Conservation (phyloP, 1,140 invertebrate species). For the Atta colombica region DNA sequence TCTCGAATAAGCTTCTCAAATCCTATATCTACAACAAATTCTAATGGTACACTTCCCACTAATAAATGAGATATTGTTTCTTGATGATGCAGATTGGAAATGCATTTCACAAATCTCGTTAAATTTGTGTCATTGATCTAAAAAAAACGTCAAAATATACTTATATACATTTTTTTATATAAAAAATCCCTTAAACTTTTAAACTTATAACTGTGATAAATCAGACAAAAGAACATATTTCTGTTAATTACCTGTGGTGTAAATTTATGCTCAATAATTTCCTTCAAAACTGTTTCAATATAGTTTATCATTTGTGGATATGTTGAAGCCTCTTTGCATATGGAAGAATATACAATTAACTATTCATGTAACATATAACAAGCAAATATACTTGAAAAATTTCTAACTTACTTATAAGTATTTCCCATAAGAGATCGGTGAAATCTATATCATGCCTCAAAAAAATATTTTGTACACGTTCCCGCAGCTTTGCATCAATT, state of each 20-base stretch:
- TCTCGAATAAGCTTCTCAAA: constrained; percentile 82
- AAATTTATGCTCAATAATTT: constrained; percentile 64
- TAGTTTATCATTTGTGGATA: constrained; percentile 77
- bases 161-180: too few relatives aligned
- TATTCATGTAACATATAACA: neutral
- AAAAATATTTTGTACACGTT: constrained; percentile 70
- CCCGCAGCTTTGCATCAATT: constrained; percentile 70
- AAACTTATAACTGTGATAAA: neutral
- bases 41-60: constrained; percentile 77
- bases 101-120: constrained; percentile 76
- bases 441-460: constrained; percentile 80
- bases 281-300: constrained; percentile 75
- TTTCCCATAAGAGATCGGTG: constrained; percentile 81
- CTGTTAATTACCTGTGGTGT: constrained; percentile 61
- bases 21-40: constrained; percentile 81
- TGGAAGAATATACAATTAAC: neutral
- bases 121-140: constrained; percentile 77
- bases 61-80: constrained; percentile 70
- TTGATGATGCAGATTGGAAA: constrained; percentile 68
- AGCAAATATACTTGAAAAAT: neutral
- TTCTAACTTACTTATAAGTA: constrained; percentile 76
- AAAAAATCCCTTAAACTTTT: neutral
- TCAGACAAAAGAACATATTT: neutral
- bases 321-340: constrained; percentile 52
- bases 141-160: constrained; percentile 16